Percentiles rank a stretch among this genome's conserved stretches.
These are phyloP conservation scores for Tetramorium simillimum DNA, from an alignment of 1,140 invertebrate species.

Conservation along the genomic window DNA sequence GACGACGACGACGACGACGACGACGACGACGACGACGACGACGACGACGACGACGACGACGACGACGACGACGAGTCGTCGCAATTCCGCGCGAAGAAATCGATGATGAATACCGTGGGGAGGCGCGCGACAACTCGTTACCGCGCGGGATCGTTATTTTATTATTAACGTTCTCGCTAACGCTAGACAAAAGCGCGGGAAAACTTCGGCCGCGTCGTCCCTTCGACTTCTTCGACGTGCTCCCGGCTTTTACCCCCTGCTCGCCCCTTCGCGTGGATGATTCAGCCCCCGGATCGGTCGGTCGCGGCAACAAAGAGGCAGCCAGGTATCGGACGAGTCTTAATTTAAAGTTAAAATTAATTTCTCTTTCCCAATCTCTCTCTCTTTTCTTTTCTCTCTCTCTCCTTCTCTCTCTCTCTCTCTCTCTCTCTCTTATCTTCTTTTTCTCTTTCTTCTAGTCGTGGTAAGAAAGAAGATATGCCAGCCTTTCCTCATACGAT, in stretches of 20 bases:
- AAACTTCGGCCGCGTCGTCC: conserved; percentile 66
- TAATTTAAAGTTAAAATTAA: conserved; percentile 84
- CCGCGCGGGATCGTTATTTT: conserved; percentile 55
- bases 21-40: too few species aligned
- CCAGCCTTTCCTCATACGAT: conserved; percentile 26
- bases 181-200: conserved; percentile 81
- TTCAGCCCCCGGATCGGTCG: conserved; percentile 65
- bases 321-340: conserved; percentile 81
- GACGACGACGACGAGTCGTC: not conserved
- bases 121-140: conserved; percentile 57
- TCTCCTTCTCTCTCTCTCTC: not conserved
- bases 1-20: not conserved
- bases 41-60: too few species aligned
- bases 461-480: conserved; percentile 63
- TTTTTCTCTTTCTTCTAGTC: conserved; percentile 8
- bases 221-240: conserved; percentile 65
- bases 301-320: conserved; percentile 80
- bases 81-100: conserved; percentile 53
- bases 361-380: conserved; percentile 68
- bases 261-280: conserved; percentile 55
- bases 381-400: not conserved
- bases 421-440: not conserved
- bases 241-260: conserved; percentile 50
- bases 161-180: conserved; percentile 68
- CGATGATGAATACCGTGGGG: conserved; percentile 38